phyloP scores from a whole-genome alignment of 23 tunicate species.

The Clavelina lepadiformis region DNA sequence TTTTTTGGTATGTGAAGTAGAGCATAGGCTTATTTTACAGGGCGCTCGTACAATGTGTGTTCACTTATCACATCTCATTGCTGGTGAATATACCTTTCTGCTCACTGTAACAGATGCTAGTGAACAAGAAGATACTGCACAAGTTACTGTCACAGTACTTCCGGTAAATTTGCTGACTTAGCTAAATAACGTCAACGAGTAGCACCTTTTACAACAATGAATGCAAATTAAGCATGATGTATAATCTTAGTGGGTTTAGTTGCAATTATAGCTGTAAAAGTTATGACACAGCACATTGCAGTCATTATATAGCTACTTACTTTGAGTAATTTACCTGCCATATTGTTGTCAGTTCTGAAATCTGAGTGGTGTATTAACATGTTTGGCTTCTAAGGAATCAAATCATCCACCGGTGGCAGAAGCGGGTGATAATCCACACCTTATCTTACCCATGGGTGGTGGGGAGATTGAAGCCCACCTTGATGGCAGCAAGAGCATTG shows the following conservation, averaged over 20 bases:
- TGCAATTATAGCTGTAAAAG: too few relatives aligned
- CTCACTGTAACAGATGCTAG: slow-evolving; percentile 79
- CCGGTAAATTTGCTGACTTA: slow-evolving; percentile 47
- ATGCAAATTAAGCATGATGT: too few relatives aligned
- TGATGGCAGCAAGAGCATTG: slow-evolving; percentile 65
- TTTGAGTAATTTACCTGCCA: background rate
- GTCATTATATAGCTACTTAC: too few relatives aligned
- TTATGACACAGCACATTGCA: too few relatives aligned
- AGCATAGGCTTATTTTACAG: slow-evolving; percentile 40
- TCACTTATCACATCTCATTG: slow-evolving; percentile 62
- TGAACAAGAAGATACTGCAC: slow-evolving; percentile 70
- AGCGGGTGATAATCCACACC: slow-evolving; percentile 58
- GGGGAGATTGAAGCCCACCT: slow-evolving; percentile 24
- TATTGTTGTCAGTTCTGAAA: background rate
- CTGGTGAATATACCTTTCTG: slow-evolving; percentile 68
- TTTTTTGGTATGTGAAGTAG: too few relatives aligned
- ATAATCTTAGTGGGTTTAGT: too few relatives aligned
- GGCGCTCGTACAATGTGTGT: slow-evolving; percentile 52
- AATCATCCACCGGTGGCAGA: slow-evolving; percentile 85
- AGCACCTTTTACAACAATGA: background rate
- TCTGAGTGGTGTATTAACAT: background rate
- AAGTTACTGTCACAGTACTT: slow-evolving; percentile 70
- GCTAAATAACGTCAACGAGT: background rate
- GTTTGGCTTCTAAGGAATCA: slow-evolving; percentile 44
- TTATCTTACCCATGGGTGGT: slow-evolving; percentile 46